Evolutionary conservation across 2,797 vertebrate species (phyloP), one percentile per base, ranked within the genome.

Genomic region (Chrysocyon brachyurus): DNA sequence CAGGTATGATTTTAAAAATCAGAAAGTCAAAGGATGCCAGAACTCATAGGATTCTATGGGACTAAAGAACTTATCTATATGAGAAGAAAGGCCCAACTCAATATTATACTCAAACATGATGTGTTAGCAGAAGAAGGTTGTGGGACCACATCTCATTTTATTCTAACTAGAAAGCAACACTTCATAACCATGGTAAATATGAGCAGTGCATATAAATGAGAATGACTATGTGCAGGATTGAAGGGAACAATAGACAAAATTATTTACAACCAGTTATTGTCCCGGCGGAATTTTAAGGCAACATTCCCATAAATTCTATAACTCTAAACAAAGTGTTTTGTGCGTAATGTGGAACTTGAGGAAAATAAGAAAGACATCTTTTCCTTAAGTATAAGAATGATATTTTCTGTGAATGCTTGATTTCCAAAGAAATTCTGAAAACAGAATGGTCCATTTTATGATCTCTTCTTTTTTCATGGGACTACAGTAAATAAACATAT

Each of bases 341-440:
- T 57, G 63, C 31, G 36, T 93, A 85, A 92, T 83, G 10, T 77
- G 26, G 24, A 95, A 90, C 68, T 93, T 61, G 12, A 91, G 78
- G 26, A 84, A 94, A 96, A 88, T 85, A 91, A 92, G 78, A 90
- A 91, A 95, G 26, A 22, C 4, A 82, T 63, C 1, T 95, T 94
- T 93, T 72, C 7, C 5, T 84, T 87, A 89, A 89, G 9, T 46
- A 15, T 81, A 91, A 22, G 92, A 87, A 92, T 94, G 10, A 12
- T 81, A 90, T 91, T 94, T 93, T 87, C 87, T 85, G 24, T 87
- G 79, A 96, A 66, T 93, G 46, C 22, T 77, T 87, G 52, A 79
- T 87, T 95, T 94, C 54, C 70, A 93, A 91, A 89, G 26, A 79
- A 86, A 93, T 33, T 63, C 17, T 90, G 54, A 70, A 12, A 93